phyloP scores from a whole-genome alignment of 2,797 vertebrate genomes.

The Peromyscus eremicus region DNA sequence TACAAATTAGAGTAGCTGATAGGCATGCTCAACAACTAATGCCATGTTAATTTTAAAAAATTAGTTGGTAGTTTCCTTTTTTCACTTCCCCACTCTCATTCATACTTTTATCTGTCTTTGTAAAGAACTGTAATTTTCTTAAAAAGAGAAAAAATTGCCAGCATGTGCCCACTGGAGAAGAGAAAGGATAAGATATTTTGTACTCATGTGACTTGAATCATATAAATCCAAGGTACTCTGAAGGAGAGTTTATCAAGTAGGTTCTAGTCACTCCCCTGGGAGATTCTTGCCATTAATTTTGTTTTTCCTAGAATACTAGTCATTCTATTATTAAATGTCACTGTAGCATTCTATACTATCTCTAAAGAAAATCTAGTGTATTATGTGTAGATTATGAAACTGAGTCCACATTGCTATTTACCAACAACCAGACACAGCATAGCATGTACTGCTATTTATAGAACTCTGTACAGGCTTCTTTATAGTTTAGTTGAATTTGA shows the following conservation, averaged over 20 bases:
- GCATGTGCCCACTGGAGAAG: neutral
- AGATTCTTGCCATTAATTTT: slow-evolving; percentile 46
- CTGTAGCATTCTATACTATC: slow-evolving; percentile 33
- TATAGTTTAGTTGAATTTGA: slow-evolving; percentile 37
- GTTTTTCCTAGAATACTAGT: slow-evolving; percentile 43
- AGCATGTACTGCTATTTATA: neutral
- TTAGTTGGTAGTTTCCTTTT: neutral
- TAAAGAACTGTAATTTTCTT: slow-evolving; percentile 39
- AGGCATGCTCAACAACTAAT: neutral
- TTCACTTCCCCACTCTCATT: neutral
- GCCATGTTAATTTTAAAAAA: neutral
- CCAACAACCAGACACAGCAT: neutral
- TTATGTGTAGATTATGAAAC: slow-evolving; percentile 6
- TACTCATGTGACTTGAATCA: slow-evolving; percentile 20
- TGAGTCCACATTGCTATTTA: slow-evolving; percentile 48
- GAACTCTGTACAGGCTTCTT: slow-evolving; percentile 45
- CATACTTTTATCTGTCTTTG: neutral
- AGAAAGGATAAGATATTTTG: slow-evolving; percentile 34
- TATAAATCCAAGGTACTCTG: slow-evolving; percentile 42
- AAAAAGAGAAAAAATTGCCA: slow-evolving; percentile 12
- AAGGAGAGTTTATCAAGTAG: slow-evolving; percentile 24
- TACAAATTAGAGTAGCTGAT: neutral
- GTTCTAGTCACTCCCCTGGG: neutral
- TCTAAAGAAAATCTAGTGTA: slow-evolving; percentile 29
- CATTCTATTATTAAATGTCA: slow-evolving; percentile 41